These are phyloP conservation scores for Hydrozoanthus tunicans DNA, from an alignment of 64 coral and sea anemone species.

Conservation along the genomic window DNA sequence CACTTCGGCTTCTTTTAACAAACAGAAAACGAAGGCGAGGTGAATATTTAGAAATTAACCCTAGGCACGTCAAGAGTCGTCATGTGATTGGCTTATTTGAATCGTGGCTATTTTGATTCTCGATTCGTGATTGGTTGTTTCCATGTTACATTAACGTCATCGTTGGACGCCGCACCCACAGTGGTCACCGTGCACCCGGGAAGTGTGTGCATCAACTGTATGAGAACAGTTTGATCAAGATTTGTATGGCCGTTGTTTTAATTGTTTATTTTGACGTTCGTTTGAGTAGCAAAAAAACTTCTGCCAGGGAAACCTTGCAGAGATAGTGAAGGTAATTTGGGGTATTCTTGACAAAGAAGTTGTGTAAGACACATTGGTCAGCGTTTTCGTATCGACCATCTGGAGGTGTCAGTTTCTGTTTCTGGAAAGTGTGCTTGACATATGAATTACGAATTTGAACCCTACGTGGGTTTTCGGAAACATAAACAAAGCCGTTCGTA, in stretches of 20 bases:
- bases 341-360: not conserved
- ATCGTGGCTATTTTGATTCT: slow-evolving; percentile 70
- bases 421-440: slow-evolving; percentile 5
- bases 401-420: slow-evolving; percentile 23
- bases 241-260: slow-evolving; percentile 12
- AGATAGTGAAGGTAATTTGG: slow-evolving; percentile 45
- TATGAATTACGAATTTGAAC: not conserved
- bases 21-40: slow-evolving; percentile 82
- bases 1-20: slow-evolving; percentile 78
- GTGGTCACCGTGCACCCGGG: not conserved
- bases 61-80: slow-evolving; percentile 78
- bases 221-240: not conserved
- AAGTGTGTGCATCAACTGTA: not conserved
- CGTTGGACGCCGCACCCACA: slow-evolving; percentile 41
- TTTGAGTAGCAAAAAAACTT: slow-evolving; percentile 2
- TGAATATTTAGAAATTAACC: slow-evolving; percentile 68
- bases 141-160: slow-evolving; percentile 98
- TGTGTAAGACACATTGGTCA: not conserved
- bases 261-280: slow-evolving; percentile 7
- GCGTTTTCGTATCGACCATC: not conserved
- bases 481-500: not conserved
- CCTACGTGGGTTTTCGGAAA: slow-evolving; percentile 13
- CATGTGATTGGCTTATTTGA: slow-evolving; percentile 93
- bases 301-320: not conserved
- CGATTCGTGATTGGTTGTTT: slow-evolving; percentile 69